These are phyloP conservation scores for Panopea generosa DNA, from an alignment of 2,888 invertebrate genomes.

Conservation along the genomic window DNA sequence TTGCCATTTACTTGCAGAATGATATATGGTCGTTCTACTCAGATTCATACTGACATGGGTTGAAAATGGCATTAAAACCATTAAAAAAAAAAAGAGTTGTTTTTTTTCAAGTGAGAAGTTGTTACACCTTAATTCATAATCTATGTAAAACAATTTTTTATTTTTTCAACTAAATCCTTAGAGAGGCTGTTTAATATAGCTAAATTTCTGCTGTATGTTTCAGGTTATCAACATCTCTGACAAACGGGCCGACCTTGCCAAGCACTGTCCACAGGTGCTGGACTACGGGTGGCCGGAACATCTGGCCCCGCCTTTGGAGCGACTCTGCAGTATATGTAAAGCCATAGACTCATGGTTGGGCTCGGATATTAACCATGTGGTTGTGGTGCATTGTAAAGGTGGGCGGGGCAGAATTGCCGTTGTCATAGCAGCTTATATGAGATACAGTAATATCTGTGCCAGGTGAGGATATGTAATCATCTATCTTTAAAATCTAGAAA, in stretches of 20 bases:
- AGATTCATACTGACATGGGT: too few species aligned
- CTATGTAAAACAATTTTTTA: too few species aligned
- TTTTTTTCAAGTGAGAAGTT: too few species aligned
- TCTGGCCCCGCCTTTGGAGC: constrained; percentile 94
- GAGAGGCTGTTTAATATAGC: too few species aligned
- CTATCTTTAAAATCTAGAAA: too few species aligned
- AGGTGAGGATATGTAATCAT: constrained; percentile 74
- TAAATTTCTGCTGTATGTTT: too few species aligned
- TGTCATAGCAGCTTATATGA: constrained; percentile 96
- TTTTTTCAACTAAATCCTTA: too few species aligned
- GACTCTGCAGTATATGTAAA: constrained; percentile 96
- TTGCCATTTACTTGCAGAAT: too few species aligned
- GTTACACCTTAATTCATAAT: too few species aligned
- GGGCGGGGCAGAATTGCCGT: constrained; percentile 94
- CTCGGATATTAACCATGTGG: constrained; percentile 93
- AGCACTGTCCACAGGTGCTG: constrained; percentile 88
- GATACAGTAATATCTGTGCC: constrained; percentile 96
- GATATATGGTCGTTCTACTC: too few species aligned
- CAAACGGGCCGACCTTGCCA: constrained; percentile 88
- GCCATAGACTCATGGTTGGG: constrained; percentile 96
- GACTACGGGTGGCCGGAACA: constrained; percentile 94
- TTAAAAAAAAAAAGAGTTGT: too few species aligned
- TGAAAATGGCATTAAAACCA: too few species aligned
- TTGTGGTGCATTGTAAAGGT: constrained; percentile 95
- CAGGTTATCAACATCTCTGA: constrained; percentile 95